These are phyloP conservation scores for Caracal caracal DNA, from an alignment of 2,113 vertebrate genomes.

Conservation along the genomic window DNA sequence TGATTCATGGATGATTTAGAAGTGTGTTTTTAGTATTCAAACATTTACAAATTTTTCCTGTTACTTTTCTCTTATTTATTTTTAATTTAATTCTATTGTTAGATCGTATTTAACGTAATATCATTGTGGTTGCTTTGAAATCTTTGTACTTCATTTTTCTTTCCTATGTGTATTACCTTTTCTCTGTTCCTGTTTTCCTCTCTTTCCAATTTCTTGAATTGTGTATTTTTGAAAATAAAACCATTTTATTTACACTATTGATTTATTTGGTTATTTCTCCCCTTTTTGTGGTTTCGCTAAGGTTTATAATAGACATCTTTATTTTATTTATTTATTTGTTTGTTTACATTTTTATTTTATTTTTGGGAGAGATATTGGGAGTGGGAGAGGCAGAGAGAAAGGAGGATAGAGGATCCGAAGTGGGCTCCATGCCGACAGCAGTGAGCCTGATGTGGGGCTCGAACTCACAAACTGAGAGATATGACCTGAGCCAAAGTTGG, in stretches of 20 bases:
- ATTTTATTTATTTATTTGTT: too few relatives aligned
- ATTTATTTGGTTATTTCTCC: background rate
- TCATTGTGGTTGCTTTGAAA: background rate
- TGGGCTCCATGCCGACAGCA: too few relatives aligned
- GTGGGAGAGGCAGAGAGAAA: too few relatives aligned
- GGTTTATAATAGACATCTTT: background rate
- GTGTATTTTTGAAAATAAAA: background rate
- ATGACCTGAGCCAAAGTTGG: too few relatives aligned
- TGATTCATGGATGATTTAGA: constrained; percentile 14
- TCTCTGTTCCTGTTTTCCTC: background rate
- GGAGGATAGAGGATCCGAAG: too few relatives aligned
- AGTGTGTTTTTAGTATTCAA: background rate
- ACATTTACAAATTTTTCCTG: background rate
- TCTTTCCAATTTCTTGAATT: background rate
- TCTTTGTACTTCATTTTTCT: background rate
- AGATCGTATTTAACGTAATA: background rate
- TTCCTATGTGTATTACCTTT: background rate
- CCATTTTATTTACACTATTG: background rate
- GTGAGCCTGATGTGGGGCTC: too few relatives aligned
- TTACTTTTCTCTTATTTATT: background rate
- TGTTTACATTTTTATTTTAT: too few relatives aligned
- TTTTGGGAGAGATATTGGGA: too few relatives aligned
- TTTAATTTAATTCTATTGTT: constrained; percentile 25
- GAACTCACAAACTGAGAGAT: too few relatives aligned
- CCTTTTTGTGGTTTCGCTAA: background rate